Base-by-base conservation (phyloP, 2,888 invertebrate species). In the Cantharis nigra region DNA sequence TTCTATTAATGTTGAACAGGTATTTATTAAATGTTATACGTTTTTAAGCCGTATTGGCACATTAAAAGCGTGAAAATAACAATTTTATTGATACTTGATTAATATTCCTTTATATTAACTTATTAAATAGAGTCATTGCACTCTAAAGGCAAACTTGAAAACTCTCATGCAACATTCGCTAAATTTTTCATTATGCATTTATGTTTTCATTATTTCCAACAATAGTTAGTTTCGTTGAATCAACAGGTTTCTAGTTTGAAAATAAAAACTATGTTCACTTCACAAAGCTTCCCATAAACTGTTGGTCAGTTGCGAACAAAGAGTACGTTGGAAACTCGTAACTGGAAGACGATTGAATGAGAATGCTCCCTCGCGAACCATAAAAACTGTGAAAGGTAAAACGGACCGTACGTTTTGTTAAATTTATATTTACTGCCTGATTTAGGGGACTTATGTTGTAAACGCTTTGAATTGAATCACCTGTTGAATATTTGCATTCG, bases 311-410 rank as follows among this genome's bases (percentile, higher is more conserved):
- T 74, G 30, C 33, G 49, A 18, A 64, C 65, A 73, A 49, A 69
- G 67, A 67, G 63, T n/a, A 62, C 63, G 63, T 69, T 49, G 63
- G 69, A 74, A 30, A 63, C 69, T 69, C 70, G 28, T 74, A 74
- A 74, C 74, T 63, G 26, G 63, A 70, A 74, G 74, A 74, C 69
- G 63, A 74, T 74, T 74, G 74, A 74, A 74, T 70, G 16, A 63
- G 70, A 74, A 33, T 30, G 69, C 28, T 74, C 74, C 74, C 74
- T 30, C 20, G 74, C 14, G 74, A 63, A 63, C 18, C 62, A 63
- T 74, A 74, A 70, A 74, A 73, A 74, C 63, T 63, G 74, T 63
- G 74, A 74, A 74, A 74, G 74, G 74, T 74, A 70, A 74, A 70
- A 70, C 74, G 62, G 26, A 49, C 69, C 69, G 64, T 23, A 74